phyloP scores from a whole-genome alignment of 2,888 invertebrate genomes.

The Brachypalpus laphriformis region DNA sequence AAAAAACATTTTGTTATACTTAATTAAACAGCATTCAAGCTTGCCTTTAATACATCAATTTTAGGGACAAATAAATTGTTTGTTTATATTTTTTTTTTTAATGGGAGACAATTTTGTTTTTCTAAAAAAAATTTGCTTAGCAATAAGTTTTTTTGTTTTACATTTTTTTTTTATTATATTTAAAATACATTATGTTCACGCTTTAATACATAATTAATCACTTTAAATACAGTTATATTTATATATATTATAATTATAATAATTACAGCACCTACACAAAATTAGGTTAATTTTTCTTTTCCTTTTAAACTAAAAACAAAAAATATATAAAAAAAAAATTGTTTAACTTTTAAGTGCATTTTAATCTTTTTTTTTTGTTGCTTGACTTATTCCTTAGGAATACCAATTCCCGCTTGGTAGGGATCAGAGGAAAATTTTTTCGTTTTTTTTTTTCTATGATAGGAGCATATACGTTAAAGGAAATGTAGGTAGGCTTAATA shows the following conservation, averaged over 20 bases:
- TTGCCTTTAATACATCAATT: conserved; percentile 26
- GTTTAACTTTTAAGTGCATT: conserved; percentile 18
- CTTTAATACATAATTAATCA: conserved; percentile 73
- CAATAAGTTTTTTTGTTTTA: conserved; percentile 61
- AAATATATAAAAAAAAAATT: conserved; percentile 25
- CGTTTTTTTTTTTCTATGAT: not conserved
- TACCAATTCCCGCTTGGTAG: conserved; percentile 61
- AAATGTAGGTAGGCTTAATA: conserved; percentile 35
- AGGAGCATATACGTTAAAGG: not conserved
- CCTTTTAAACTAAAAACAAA: conserved; percentile 44
- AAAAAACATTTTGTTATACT: not conserved
- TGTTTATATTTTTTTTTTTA: conserved; percentile 7
- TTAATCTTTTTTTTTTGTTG: conserved; percentile 13
- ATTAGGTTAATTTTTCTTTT: conserved; percentile 58
- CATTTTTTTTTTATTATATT: conserved; percentile 52
- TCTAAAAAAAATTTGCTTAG: conserved; percentile 56
- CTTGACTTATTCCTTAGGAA: conserved; percentile 52
- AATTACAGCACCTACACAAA: conserved; percentile 74
- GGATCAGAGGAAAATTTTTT: conserved; percentile 1
- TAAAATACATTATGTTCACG: conserved; percentile 73
- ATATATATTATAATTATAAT: conserved; percentile 64
- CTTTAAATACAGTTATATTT: conserved; percentile 68
- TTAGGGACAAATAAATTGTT: conserved; percentile 24
- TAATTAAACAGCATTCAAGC: conserved; percentile 5
- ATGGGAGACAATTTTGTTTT: not conserved